phyloP scores from a whole-genome alignment of 2,113 vertebrate genomes.

The Spea multiplicata region DNA sequence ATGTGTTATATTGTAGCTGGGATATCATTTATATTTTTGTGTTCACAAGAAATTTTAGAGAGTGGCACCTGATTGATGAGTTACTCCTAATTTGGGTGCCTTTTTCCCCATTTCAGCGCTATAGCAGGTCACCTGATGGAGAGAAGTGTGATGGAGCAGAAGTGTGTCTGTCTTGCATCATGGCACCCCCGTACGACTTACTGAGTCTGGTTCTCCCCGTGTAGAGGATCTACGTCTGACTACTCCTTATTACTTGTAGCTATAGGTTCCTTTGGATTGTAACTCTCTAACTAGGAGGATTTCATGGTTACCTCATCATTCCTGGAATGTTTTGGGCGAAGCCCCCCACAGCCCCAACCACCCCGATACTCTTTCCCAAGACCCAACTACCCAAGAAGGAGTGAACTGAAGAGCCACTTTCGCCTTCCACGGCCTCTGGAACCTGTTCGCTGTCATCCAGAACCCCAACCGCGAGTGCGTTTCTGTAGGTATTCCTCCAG shows the following conservation, averaged over 20 bases:
- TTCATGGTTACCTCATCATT: constrained; percentile 65
- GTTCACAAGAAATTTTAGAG: no score
- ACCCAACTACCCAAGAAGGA: constrained; percentile 16
- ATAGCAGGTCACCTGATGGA: constrained; percentile 39
- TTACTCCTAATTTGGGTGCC: not conserved
- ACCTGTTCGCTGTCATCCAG: constrained; percentile 72
- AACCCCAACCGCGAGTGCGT: constrained; percentile 58
- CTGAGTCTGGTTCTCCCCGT: not conserved
- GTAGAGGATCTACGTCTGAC: not conserved
- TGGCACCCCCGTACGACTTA: not conserved
- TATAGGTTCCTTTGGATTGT: constrained; percentile 25
- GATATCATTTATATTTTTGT: no score
- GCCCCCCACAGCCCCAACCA: constrained; percentile 49
- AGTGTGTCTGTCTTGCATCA: not conserved
- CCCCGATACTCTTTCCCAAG: constrained; percentile 19
- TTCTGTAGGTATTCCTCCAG: constrained; percentile 65
- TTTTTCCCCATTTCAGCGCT: constrained; percentile 32
- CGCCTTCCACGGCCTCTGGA: constrained; percentile 61
- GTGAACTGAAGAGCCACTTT: constrained; percentile 48
- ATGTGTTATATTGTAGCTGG: no score
- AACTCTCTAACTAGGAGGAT: not conserved
- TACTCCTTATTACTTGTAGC: not conserved
- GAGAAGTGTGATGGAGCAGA: not conserved
- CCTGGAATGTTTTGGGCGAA: constrained; percentile 71
- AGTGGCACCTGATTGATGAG: no score